These are phyloP conservation scores for Hyppa rectilinea DNA, from an alignment of 2,888 invertebrate genomes.

Conservation along the genomic window DNA sequence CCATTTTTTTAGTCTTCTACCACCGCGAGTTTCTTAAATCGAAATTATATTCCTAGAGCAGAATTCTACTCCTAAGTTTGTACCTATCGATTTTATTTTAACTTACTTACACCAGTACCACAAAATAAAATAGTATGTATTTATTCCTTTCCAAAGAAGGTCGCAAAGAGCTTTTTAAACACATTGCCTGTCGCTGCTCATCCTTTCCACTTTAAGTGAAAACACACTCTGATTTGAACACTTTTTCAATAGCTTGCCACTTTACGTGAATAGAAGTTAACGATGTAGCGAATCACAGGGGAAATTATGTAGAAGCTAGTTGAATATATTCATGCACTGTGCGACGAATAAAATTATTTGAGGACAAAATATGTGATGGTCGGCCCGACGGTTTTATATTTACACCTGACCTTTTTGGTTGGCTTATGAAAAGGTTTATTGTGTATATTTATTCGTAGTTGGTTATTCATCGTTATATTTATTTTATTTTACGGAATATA, in stretches of 20 bases:
- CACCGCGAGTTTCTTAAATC: background rate
- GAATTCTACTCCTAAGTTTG: background rate
- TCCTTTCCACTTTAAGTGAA: conserved; percentile 28
- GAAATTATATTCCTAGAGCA: background rate
- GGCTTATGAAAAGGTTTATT: conserved; percentile 47
- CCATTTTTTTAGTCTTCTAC: background rate
- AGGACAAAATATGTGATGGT: conserved; percentile 40
- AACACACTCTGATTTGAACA: conserved; percentile 51
- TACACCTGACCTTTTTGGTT: conserved; percentile 41
- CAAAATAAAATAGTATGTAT: background rate
- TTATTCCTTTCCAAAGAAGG: conserved; percentile 2
- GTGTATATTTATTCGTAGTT: conserved; percentile 35
- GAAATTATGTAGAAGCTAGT: conserved; percentile 79
- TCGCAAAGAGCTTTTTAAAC: conserved; percentile 15
- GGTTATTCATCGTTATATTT: conserved; percentile 26
- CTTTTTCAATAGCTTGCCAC: conserved; percentile 69
- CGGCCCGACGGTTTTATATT: conserved; percentile 24
- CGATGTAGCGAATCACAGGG: conserved; percentile 81
- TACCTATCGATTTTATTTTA: background rate
- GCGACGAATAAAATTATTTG: conserved; percentile 55
- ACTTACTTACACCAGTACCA: background rate
- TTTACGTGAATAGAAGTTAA: conserved; percentile 84
- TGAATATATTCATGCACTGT: conserved; percentile 70
- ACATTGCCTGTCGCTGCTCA: conserved; percentile 15
- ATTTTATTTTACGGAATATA: conserved; percentile 12